These are phyloP conservation scores for Drosophila repletoides DNA, from an alignment of 1,140 invertebrate species.

Conservation along the genomic window DNA sequence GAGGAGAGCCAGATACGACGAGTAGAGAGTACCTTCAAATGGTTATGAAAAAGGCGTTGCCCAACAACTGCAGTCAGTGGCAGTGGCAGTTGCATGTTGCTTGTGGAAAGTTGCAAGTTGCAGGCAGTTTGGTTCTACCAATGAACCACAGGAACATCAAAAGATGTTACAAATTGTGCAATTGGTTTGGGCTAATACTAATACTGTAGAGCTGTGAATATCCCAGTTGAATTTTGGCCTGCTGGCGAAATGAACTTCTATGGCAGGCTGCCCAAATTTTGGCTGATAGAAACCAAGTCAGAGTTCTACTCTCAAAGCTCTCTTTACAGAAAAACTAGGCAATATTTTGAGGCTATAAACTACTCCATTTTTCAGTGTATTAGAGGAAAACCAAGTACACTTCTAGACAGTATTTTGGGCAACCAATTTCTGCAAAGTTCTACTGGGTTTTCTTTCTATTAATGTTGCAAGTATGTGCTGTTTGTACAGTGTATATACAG, in stretches of 20 bases:
- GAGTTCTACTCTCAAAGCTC: too few species aligned
- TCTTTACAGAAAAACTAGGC: too few species aligned
- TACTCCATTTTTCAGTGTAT: too few species aligned
- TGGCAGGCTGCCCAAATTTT: too few species aligned
- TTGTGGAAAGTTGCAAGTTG: slow-evolving; percentile 34
- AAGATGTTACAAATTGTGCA: slow-evolving; percentile 79
- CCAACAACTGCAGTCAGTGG: slow-evolving; percentile 16
- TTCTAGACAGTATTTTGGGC: too few species aligned
- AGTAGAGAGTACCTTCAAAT: slow-evolving; percentile 8
- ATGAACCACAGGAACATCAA: slow-evolving; percentile 52
- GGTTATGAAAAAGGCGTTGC: slow-evolving; percentile 39
- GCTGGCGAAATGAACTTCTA: too few species aligned
- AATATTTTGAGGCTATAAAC: too few species aligned
- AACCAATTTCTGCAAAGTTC: too few species aligned
- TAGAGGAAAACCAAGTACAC: too few species aligned
- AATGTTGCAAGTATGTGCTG: slow-evolving; percentile 19
- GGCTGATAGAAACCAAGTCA: too few species aligned
- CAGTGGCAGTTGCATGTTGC: slow-evolving; percentile 24
- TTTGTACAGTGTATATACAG: too few species aligned
- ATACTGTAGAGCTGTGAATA: slow-evolving; percentile 26
- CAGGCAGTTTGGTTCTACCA: slow-evolving; percentile 29
- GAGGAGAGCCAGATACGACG: neutral
- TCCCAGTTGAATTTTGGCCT: too few species aligned
- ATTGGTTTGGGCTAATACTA: slow-evolving; percentile 76
- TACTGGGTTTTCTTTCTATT: slow-evolving; percentile 24